Evolutionary conservation across 2,113 vertebrate species (phyloP).

Genomic region (Plecturocebus donacophilus): DNA sequence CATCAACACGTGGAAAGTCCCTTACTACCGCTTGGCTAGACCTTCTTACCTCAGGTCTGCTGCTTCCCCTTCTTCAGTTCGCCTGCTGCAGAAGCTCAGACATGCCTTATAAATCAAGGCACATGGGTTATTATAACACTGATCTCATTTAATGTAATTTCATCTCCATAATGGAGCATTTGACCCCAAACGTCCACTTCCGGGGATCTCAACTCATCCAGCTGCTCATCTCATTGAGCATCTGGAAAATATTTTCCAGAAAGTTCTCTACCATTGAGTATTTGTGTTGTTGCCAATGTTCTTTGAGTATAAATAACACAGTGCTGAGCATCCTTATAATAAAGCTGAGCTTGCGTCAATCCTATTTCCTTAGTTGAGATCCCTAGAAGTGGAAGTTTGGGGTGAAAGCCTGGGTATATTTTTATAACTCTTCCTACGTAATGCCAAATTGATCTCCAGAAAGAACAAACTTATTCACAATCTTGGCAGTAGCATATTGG

Average conservation of each 20-base stretch:
- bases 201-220: too few relatives aligned
- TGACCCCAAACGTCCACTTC: too few relatives aligned
- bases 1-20: background rate
- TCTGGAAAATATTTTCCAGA: background rate
- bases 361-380: slow-evolving; percentile 31
- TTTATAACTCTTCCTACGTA: background rate
- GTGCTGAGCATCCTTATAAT: background rate
- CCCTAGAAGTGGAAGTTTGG: background rate
- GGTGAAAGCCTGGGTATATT: background rate
- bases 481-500: background rate
- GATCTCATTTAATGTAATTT: background rate
- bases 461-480: background rate
- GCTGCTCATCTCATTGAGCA: too few relatives aligned
- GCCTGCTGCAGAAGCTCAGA: background rate
- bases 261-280: background rate
- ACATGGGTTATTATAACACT: background rate
- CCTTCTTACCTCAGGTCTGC: background rate
- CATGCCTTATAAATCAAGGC: background rate
- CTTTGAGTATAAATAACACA: background rate
- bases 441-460: background rate
- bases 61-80: background rate
- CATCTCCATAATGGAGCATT: background rate
- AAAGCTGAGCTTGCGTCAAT: background rate
- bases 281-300: slow-evolving; percentile 28
- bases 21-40: background rate